Conservation (phyloP, 2,888 invertebrate species). For the Drosophila rellima region DNA sequence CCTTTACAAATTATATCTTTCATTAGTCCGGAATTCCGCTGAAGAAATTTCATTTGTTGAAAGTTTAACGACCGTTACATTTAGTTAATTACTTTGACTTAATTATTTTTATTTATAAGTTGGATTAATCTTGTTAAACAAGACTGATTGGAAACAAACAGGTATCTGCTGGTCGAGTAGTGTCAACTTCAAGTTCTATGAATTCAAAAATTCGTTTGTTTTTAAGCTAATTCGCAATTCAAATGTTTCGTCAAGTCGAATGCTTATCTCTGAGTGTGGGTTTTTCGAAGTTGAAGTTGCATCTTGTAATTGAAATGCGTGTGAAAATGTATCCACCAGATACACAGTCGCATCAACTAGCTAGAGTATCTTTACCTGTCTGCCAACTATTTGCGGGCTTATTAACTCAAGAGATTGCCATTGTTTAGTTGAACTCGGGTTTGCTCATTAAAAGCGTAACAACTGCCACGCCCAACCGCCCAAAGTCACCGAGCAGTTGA, state of each 20-base stretch:
- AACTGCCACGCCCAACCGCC: conserved; percentile 24
- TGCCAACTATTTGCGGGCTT: conserved; percentile 37
- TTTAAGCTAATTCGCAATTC: conserved; percentile 27
- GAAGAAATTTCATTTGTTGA: conserved; percentile 57
- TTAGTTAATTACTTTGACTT: conserved; percentile 49
- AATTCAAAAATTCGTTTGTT: conserved; percentile 6
- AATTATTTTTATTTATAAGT: conserved; percentile 23
- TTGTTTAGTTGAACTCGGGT: conserved; percentile 64
- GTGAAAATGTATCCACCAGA: conserved; percentile 53
- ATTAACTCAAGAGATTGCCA: conserved; percentile 62
- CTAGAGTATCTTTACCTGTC: conserved; percentile 31
- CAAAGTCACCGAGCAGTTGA: background rate
- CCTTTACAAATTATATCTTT: conserved; percentile 38
- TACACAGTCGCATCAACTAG: too few species aligned
- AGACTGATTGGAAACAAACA: background rate
- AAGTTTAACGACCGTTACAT: conserved; percentile 72
- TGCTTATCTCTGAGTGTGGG: conserved; percentile 23
- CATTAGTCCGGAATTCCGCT: conserved; percentile 59
- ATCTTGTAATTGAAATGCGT: conserved; percentile 53
- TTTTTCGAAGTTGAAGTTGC: conserved; percentile 19
- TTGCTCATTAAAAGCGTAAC: conserved; percentile 52
- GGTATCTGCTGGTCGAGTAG: background rate
- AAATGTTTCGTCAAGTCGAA: conserved; percentile 40
- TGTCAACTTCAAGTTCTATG: background rate
- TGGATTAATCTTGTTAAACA: background rate